phyloP scores from a whole-genome alignment of 2,888 invertebrate genomes.

The Brenthis hecate region DNA sequence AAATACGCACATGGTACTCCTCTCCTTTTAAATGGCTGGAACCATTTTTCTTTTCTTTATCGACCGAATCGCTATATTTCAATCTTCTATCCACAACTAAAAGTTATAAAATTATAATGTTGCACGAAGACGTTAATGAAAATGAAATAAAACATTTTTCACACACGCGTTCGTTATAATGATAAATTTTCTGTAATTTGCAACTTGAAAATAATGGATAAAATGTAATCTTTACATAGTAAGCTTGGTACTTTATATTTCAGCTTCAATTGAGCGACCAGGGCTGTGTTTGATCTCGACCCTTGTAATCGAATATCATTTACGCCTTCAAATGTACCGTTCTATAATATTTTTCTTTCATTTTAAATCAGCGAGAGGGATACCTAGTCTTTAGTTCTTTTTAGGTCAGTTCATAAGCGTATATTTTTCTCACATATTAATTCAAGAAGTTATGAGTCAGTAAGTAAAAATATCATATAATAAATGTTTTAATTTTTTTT shows the following conservation, averaged over 20 bases:
- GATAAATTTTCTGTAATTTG: no score
- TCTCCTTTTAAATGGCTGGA: no score
- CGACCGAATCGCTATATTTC: no score
- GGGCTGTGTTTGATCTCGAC: slow-evolving; percentile 22
- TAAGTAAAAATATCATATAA: no score
- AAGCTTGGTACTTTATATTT: slow-evolving; percentile 4
- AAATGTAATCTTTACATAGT: background rate
- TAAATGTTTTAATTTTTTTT: no score
- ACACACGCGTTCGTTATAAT: no score
- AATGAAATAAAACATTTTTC: no score
- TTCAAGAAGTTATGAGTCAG: background rate
- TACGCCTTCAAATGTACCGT: slow-evolving; percentile 17
- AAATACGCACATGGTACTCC: no score
- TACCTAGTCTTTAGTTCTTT: slow-evolving; percentile 1
- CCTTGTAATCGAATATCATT: slow-evolving; percentile 25
- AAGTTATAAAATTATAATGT: no score
- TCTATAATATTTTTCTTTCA: slow-evolving; percentile 21
- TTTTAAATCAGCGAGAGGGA: background rate
- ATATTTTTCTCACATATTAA: background rate
- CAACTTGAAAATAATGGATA: background rate
- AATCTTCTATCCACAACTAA: no score
- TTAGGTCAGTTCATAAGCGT: background rate
- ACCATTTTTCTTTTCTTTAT: no score
- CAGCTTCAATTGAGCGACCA: slow-evolving; percentile 20
- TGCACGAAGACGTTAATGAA: no score